A percentile compares a stretch with the other conserved stretches of the same genome.
phyloP scores from a whole-genome alignment of 2,888 invertebrate species.

The Pseudococcus jackbeardsleyi region DNA sequence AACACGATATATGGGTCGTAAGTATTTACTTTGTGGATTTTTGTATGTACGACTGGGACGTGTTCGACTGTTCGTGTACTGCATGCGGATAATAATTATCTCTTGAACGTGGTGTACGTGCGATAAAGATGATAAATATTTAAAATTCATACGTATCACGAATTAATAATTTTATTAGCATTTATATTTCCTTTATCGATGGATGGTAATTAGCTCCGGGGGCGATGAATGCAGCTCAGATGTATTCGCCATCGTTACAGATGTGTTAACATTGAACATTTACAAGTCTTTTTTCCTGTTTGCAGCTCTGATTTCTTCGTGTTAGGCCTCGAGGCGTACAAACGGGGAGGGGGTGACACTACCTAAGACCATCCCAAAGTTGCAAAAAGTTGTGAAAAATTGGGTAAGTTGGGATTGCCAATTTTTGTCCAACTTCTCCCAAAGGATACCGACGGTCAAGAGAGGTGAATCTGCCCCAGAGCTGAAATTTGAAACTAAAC shows the following conservation, averaged over 20 bases:
- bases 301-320: not conserved
- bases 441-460: too few species aligned
- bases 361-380: too few species aligned
- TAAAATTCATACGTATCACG: not conserved
- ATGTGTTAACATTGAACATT: constrained; percentile 2
- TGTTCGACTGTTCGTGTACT: not conserved
- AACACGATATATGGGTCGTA: not conserved
- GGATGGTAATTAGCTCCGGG: not conserved
- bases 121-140: not conserved
- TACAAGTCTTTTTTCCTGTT: not conserved
- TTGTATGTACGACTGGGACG: not conserved
- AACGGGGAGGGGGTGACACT: too few species aligned
- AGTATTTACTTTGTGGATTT: not conserved
- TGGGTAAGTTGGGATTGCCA: too few species aligned
- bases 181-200: not conserved
- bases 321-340: too few species aligned
- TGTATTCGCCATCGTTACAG: not conserved
- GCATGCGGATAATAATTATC: not conserved
- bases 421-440: too few species aligned
- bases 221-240: not conserved
- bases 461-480: too few species aligned
- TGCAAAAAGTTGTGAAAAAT: too few species aligned
- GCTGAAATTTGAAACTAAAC: too few species aligned
- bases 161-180: not conserved
- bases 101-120: not conserved